Evolutionary conservation across 2,113 vertebrate genomes (phyloP), one percentile per base, ranked within the genome.

Genomic region (Spea bombifrons): DNA sequence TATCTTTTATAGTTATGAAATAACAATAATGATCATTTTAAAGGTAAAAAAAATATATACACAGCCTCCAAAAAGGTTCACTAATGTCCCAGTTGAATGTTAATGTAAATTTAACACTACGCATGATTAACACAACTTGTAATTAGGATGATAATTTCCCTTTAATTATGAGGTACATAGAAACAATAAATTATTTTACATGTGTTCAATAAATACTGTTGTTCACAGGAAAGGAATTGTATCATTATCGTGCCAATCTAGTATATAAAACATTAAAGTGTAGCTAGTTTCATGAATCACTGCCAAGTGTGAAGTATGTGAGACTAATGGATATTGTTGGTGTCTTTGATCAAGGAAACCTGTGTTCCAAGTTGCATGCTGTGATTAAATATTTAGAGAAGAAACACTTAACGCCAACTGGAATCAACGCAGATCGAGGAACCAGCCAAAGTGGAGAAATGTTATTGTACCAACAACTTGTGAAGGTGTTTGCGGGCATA

Each of bases 311-410:
- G 55, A 59, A 5, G 12, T 59, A 13, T 59, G 55, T 59, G 8
- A 59, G 12, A 4, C 55, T 59, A 59, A 59, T 59, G 55, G 55
- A 59, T 59, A 59, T 8, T 12, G 55, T 13, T 13, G 55, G 55
- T 59, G 10, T 13, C 55, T 59, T 59, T 59, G 55, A 59, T 59
- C 55, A 12, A 59, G 10, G 15, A 13, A 59, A 59, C 10, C 15
- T 8, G 10, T 59, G 55, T 59, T 13, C 55, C 55, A 59, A 59
- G 55, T 59, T 59, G 55, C 55, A 13, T 13, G 55, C 55, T 59
- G 55, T 59, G 55, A 59, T 59, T 59, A 59, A 59, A 59, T 59
- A 59, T 59, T 59, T 59, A 59, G 55, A 59, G 55, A 59, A 59
- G 55, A 59, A 59, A 59, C 55, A 59, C 7, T 59, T 59, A 59